These are phyloP conservation scores for Lineus longissimus DNA, from an alignment of 1,140 invertebrate genomes.

Conservation along the genomic window DNA sequence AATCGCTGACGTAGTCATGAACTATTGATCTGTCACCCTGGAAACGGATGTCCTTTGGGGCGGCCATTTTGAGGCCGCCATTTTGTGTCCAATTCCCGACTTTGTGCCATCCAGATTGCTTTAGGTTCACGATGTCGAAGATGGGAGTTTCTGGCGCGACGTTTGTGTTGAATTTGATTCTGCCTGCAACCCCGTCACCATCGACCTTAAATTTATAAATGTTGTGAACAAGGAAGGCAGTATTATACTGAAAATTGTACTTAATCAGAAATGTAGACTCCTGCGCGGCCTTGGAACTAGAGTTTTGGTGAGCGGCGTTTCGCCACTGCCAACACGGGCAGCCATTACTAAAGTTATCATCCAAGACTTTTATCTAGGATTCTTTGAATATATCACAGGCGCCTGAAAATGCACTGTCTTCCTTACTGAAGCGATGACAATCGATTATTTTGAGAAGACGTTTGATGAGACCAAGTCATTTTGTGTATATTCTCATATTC, in stretches of 20 bases:
- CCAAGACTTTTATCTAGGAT: background rate
- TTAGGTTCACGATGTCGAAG: conserved; percentile 3
- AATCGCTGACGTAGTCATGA: background rate
- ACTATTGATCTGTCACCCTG: background rate
- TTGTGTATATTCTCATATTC: too few relatives aligned
- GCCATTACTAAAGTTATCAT: background rate
- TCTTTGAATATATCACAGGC: too few relatives aligned
- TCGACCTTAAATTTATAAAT: background rate
- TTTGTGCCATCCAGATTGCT: background rate
- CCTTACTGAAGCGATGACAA: too few relatives aligned
- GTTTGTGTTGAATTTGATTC: background rate
- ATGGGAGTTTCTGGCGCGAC: background rate
- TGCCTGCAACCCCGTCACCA: background rate
- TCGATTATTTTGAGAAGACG: too few relatives aligned
- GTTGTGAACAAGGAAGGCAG: too few relatives aligned
- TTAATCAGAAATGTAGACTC: too few relatives aligned
- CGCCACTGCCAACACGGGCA: background rate
- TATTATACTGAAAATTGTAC: too few relatives aligned
- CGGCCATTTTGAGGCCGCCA: background rate
- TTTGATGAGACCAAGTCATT: too few relatives aligned
- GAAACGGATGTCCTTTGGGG: background rate
- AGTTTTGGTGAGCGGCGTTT: too few relatives aligned
- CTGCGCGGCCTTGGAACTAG: too few relatives aligned
- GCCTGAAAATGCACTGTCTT: too few relatives aligned
- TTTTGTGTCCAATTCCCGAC: conserved; percentile 1